These are phyloP conservation scores for Trididemnum miniatum DNA, from an alignment of 23 tunicate genomes.

Conservation along the genomic window DNA sequence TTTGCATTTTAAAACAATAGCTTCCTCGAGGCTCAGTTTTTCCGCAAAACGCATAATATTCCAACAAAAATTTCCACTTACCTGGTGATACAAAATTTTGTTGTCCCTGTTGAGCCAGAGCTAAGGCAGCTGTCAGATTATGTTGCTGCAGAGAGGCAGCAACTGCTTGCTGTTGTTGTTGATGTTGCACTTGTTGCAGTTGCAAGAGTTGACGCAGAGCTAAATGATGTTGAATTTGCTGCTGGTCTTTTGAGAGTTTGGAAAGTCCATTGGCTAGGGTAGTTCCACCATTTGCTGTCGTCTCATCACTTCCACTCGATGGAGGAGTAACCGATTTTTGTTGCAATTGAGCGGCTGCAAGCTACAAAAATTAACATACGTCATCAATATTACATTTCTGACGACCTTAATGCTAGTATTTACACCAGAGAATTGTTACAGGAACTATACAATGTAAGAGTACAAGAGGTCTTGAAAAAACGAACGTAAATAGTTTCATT, in stretches of 20 bases:
- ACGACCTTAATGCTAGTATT: no score
- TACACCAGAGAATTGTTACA: no score
- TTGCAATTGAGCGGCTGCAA: conserved; percentile 56
- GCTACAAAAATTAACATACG: conserved; percentile 26
- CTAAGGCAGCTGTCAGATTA: conserved; percentile 68
- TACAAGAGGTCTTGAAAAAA: no score
- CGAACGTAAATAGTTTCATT: no score
- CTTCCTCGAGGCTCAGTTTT: no score
- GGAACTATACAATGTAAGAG: no score
- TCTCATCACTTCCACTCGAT: neutral
- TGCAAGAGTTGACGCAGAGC: conserved; percentile 89
- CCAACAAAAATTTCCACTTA: no score
- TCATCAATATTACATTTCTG: no score
- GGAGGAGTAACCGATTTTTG: conserved; percentile 15
- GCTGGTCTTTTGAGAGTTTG: conserved; percentile 36
- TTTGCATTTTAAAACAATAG: no score
- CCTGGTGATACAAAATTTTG: conserved; percentile 8
- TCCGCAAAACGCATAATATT: no score
- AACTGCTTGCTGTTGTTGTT: conserved; percentile 70
- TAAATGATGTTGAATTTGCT: conserved; percentile 77
- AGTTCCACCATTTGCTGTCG: neutral
- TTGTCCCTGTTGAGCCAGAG: conserved; percentile 59
- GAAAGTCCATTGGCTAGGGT: neutral
- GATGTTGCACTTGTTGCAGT: conserved; percentile 81
- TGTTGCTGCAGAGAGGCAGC: conserved; percentile 71